Conservation (phyloP, 1,140 invertebrate species). For the Cotesia chilonis region DNA sequence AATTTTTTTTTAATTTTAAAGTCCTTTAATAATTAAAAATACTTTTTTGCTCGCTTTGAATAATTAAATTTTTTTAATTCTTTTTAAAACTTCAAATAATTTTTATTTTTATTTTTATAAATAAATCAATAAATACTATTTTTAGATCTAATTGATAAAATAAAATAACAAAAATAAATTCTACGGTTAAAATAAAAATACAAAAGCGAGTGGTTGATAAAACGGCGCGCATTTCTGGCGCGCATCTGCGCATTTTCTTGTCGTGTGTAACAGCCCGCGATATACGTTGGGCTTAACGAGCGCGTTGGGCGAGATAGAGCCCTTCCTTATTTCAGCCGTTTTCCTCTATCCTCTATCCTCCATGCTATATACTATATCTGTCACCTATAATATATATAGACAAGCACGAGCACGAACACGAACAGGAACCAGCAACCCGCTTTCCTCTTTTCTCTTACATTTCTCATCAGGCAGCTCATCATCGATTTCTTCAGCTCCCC, state of each 20-base stretch:
- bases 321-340: background rate
- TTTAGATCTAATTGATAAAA: background rate
- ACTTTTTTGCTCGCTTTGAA: too few species aligned
- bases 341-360: too few species aligned
- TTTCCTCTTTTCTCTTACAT: too few species aligned
- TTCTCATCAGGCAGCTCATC: background rate
- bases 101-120: background rate
- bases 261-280: background rate
- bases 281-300: constrained; percentile 13
- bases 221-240: constrained; percentile 17
- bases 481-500: constrained; percentile 15
- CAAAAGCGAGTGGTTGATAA: background rate
- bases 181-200: background rate
- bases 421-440: too few species aligned
- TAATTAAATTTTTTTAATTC: too few species aligned
- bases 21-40: too few species aligned
- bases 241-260: constrained; percentile 21
- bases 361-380: background rate
- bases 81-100: too few species aligned
- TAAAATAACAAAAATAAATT: too few species aligned
- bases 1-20: too few species aligned
- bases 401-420: too few species aligned
- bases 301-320: background rate
- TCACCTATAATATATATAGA: too few species aligned
- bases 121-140: background rate